Evolutionary conservation across 2,888 invertebrate genomes (phyloP), one percentile per base, ranked within the genome.

Genomic region (Cataglyphis cursor): DNA sequence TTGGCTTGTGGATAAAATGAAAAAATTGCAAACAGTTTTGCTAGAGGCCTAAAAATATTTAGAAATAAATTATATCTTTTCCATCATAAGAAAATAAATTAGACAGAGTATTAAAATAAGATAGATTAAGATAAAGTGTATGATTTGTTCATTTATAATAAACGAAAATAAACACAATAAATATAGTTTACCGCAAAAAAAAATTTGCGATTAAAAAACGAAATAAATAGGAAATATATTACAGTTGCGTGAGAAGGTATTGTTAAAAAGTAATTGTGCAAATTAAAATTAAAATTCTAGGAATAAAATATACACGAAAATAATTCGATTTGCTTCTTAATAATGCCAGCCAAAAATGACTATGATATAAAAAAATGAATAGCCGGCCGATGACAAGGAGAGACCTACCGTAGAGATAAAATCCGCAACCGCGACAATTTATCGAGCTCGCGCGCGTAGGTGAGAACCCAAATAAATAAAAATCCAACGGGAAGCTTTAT

Each of bases 341-440:
- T 2, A 70, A 35, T 68, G 15, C 3, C 21, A 8, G 15, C 10
- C 12, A 9, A 54, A 65, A 68, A 41, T 21, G 6, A 70, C 8
- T 44, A 44, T 9, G 4, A 6, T 41, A 21, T 68, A 57, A 66
- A 78, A 38, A 44, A 65, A 68, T 44, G 35, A 41, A 78, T 10
- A 12, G 31, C 15, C 28, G 10, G 3, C 5, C 57, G 31, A 38
- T 9, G 9, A 3, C 38, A 38, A 75, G 8, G 24, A 24, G 24
- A 24, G 24, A 24, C 5, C 0, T 1, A 24, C 24, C 24, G 31
- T 1, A 21, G 41, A 70, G 21, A 78, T 59, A 78, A 44, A 61
- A 70, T 80, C 2, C 31, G 31, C 15, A n/a, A 51, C 9, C 41
- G 44, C 44, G 31, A 61, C 24, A 70, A 70, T 80, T 80, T 80